Conservation (phyloP, 2,888 invertebrate genomes). For the Unio pictorum region DNA sequence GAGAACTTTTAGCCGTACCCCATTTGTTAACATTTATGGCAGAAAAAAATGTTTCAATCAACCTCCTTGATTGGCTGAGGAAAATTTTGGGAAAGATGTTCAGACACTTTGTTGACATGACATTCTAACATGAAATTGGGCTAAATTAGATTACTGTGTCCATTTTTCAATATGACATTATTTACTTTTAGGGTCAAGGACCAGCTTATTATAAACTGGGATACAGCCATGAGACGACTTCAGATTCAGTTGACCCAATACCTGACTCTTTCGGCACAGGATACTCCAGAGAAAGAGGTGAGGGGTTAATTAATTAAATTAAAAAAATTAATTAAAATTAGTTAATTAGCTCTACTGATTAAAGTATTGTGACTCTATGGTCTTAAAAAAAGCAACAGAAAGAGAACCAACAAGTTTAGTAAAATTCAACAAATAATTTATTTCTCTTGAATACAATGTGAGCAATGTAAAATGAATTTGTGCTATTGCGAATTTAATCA, state of each 20-base stretch:
- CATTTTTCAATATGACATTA: neutral
- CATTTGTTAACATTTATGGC: no score
- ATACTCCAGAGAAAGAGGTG: constrained; percentile 58
- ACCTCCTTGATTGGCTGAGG: neutral
- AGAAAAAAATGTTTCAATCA: neutral
- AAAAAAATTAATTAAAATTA: no score
- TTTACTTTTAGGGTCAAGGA: constrained; percentile 45
- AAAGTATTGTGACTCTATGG: no score
- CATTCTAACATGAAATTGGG: neutral
- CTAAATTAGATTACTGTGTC: no score
- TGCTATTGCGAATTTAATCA: no score
- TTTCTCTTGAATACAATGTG: no score
- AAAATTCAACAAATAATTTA: no score
- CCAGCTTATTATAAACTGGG: constrained; percentile 56
- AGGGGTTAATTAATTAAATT: neutral
- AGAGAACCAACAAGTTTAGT: no score
- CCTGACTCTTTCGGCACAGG: constrained; percentile 47
- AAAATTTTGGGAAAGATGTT: neutral
- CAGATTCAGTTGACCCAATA: constrained; percentile 56
- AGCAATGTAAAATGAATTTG: no score
- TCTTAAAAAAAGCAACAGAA: no score
- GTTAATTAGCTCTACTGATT: neutral
- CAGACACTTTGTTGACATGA: neutral
- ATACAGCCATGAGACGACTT: constrained; percentile 47
- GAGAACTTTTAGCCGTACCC: no score